Base-by-base conservation (phyloP, 2,888 invertebrate species). In the Spodoptera picta region DNA sequence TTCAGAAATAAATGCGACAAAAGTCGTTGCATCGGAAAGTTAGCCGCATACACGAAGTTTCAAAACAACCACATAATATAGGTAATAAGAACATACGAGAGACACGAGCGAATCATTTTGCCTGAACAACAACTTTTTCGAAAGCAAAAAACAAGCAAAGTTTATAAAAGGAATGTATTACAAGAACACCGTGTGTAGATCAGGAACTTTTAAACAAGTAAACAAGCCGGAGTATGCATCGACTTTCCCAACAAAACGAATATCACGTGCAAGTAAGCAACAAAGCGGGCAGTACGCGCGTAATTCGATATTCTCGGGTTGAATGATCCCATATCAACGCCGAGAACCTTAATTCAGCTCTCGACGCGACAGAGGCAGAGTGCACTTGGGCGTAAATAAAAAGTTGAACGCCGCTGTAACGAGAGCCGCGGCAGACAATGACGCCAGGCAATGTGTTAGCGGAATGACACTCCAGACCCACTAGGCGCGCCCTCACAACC, bases 361-460 rank as follows among this genome's bases (percentile, higher is more conserved):
- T 92, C 88, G 85, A 89, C 89, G 87, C 84, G 88, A 92, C 90
- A 88, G 89, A 89, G 87, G 87, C 89, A 83, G 89, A 93, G 93
- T 92, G 94, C 92, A 93, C 93, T 94, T 92, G 90, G 88, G 92
- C 91, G 93, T 93, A 93, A 94, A 93, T 93, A 94, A 93, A 93
- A 93, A 93, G 92, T 91, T 92, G 92, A 93, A 85, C 92, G 89
- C 87, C 89, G 90, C 81, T 89, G 90, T 93, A 90, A 91, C 90
- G 90, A 90, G 89, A 87, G 85, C 84, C 83, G 83, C 85, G 81
- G 82, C 86, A 90, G 90, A 93, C 94, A 92, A 93, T 92, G 91
- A 87, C 86, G 85, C 89, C 89, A 92, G 91, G 92, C 93, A 93
- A 92, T 92, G 91, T 92, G 92, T 90, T 91, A 87, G 91, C 87